Percentiles rank a stretch among this genome's conserved stretches.
phyloP scores from a whole-genome alignment of 92 coral and sea anemone genomes.

The Porites rus region DNA sequence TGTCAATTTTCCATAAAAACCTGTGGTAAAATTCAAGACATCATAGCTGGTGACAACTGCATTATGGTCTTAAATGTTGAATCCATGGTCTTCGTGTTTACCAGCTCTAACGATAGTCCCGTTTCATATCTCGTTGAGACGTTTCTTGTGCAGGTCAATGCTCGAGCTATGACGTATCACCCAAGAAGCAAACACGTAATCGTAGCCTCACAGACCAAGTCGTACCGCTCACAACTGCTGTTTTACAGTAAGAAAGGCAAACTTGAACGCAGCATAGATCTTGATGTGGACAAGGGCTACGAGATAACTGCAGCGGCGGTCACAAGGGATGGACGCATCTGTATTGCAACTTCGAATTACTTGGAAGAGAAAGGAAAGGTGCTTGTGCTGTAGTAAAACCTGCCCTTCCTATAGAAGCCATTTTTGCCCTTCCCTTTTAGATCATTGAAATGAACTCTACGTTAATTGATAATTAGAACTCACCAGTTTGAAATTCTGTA shows the following conservation, averaged over 20 bases:
- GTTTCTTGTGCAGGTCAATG: not conserved
- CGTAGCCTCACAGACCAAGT: not conserved
- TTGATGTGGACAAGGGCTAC: not conserved
- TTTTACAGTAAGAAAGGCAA: not conserved
- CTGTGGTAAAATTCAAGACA: no score
- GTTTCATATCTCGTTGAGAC: not conserved
- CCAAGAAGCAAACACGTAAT: not conserved
- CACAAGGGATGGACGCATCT: not conserved
- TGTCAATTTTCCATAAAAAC: no score
- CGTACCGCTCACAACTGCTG: not conserved
- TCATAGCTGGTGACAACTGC: no score
- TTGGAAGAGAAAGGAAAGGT: not conserved
- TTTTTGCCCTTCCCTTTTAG: no score
- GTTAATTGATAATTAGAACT: no score
- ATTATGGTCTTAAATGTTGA: no score
- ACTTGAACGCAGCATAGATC: slow-evolving; percentile 11
- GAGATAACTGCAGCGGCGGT: not conserved
- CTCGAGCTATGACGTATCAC: slow-evolving; percentile 7
- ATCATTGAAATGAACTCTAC: no score
- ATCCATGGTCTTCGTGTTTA: no score
- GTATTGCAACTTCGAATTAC: not conserved
- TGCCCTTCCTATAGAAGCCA: no score
- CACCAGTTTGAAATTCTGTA: no score
- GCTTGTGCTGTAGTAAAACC: not conserved
- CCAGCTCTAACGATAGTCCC: no score